phyloP scores from a whole-genome alignment of 53 echinoderm and acorn worm genomes.

The Paelopatides confundens region DNA sequence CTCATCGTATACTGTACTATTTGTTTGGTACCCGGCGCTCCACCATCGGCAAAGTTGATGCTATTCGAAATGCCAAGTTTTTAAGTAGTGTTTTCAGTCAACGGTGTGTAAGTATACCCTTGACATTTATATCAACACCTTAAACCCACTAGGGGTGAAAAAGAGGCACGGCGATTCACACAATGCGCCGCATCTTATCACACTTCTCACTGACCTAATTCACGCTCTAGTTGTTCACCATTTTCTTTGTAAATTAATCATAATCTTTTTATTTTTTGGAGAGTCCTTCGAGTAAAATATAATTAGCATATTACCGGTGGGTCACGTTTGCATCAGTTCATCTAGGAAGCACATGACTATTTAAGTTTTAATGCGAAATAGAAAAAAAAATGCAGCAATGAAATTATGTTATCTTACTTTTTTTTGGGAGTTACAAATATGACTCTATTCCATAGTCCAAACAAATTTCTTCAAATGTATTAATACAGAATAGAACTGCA shows the following conservation, averaged over 20 bases:
- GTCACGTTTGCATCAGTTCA: not conserved
- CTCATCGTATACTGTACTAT: too few relatives aligned
- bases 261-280: too few relatives aligned
- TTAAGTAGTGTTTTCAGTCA: not conserved
- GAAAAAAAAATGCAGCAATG: too few relatives aligned
- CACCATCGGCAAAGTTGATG: too few relatives aligned
- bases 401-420: too few relatives aligned
- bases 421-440: too few relatives aligned
- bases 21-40: too few relatives aligned
- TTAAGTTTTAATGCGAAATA: not conserved
- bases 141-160: not conserved
- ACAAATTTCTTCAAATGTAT: too few relatives aligned
- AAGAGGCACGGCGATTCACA: slow-evolving; percentile 2
- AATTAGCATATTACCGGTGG: slow-evolving; percentile 26
- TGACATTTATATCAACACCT: not conserved
- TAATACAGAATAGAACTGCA: too few relatives aligned
- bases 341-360: not conserved
- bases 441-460: too few relatives aligned
- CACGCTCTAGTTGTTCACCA: not conserved
- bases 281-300: slow-evolving; percentile 2
- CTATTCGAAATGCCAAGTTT: too few relatives aligned
- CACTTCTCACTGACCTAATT: slow-evolving; percentile 3
- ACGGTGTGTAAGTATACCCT: not conserved
- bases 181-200: not conserved
- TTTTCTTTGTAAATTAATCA: not conserved